These are phyloP conservation scores for Drosophila parthenogenetica DNA, from an alignment of 2,888 invertebrate species.

Conservation along the genomic window DNA sequence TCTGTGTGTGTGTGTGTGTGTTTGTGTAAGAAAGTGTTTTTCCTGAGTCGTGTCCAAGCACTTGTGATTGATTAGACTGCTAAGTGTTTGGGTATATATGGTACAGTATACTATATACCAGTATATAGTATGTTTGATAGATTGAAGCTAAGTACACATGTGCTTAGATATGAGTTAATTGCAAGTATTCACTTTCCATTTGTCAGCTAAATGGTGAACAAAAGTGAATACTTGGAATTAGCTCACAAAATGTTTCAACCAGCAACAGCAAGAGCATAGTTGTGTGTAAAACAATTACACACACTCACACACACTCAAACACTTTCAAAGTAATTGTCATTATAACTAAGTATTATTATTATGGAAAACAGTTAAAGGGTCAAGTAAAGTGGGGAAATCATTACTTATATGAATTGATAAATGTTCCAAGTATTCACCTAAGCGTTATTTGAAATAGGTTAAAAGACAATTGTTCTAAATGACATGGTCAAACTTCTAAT, in stretches of 20 bases:
- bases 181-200: conserved; percentile 15
- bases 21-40: conserved; percentile 2
- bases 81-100: conserved; percentile 41
- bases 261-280: too few relatives aligned
- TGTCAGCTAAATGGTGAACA: background rate
- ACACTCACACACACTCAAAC: background rate
- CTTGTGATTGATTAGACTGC: conserved; percentile 57
- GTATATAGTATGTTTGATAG: conserved; percentile 39
- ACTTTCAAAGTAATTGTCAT: background rate
- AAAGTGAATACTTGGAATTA: conserved; percentile 26
- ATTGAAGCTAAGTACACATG: conserved; percentile 19
- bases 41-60: conserved; percentile 36
- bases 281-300: background rate
- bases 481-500: too few relatives aligned
- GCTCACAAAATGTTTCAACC: conserved; percentile 12
- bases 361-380: too few relatives aligned
- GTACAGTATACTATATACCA: background rate
- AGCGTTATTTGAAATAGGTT: too few relatives aligned
- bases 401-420: too few relatives aligned
- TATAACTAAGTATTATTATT: background rate
- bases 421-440: too few relatives aligned
- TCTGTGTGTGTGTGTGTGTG: conserved; percentile 1
- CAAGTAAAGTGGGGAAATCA: background rate
- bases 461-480: too few relatives aligned
- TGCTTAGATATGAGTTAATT: conserved; percentile 13